These are phyloP conservation scores for Tauraco hartlaubi DNA, from an alignment of 2,797 vertebrate genomes.

Conservation along the genomic window DNA sequence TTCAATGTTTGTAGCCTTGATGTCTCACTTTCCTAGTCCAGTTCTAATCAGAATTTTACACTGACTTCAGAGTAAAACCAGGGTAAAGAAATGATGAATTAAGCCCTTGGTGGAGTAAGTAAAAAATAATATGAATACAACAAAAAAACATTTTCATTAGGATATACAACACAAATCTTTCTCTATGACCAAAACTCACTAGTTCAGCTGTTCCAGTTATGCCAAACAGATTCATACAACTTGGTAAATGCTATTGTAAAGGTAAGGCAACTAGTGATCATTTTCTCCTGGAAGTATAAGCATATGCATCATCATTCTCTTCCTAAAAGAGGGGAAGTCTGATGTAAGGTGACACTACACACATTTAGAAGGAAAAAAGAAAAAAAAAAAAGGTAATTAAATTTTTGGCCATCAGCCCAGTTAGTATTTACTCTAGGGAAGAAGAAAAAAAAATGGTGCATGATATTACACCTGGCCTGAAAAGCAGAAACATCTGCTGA, in stretches of 20 bases:
- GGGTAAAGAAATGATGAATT: background rate
- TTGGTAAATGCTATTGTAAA: background rate
- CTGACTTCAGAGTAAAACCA: background rate
- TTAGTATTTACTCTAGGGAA: conserved; percentile 9
- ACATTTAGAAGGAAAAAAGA: conserved; percentile 1
- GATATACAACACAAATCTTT: background rate
- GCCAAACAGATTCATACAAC: background rate
- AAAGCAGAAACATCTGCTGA: conserved; percentile 53
- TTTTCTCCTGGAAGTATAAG: background rate
- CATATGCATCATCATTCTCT: background rate
- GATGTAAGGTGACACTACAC: background rate
- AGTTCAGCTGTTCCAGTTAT: background rate
- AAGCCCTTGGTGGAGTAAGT: background rate
- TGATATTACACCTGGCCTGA: conserved; percentile 55
- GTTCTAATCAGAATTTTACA: background rate
- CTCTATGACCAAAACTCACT: background rate
- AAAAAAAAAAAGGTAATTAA: background rate
- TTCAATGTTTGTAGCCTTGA: background rate
- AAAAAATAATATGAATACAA: background rate
- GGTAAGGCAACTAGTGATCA: background rate
- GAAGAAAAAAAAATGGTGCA: background rate
- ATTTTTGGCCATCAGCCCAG: conserved; percentile 25
- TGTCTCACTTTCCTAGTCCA: background rate
- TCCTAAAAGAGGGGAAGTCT: background rate
- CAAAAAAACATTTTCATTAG: background rate